Conservation (phyloP, 2,888 invertebrate species). For the Agelastica alni region DNA sequence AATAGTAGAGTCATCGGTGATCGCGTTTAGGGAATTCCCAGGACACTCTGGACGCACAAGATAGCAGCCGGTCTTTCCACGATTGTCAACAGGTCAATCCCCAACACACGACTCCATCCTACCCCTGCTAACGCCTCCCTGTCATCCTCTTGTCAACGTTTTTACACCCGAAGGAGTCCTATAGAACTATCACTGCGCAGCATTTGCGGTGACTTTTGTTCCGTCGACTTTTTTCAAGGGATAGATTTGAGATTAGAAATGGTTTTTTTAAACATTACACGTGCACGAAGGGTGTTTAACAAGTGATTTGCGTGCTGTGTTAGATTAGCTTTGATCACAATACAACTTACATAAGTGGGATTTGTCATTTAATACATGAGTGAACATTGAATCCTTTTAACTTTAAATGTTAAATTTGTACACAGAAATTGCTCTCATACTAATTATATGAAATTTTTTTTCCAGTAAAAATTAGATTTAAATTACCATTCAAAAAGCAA, state of each 20-base stretch:
- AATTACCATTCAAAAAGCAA: too few relatives aligned
- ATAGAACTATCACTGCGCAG: constrained; percentile 14
- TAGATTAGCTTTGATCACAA: too few relatives aligned
- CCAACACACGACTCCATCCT: constrained; percentile 29
- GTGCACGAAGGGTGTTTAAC: constrained; percentile 16
- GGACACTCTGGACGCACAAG: constrained; percentile 41
- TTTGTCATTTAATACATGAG: too few relatives aligned
- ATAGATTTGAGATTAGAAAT: constrained; percentile 16
- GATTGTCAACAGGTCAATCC: constrained; percentile 42
- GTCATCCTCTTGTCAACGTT: constrained; percentile 35
- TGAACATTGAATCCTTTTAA: too few relatives aligned
- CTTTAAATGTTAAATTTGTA: too few relatives aligned
- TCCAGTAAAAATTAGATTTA: too few relatives aligned
- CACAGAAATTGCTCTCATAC: too few relatives aligned
- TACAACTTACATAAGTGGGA: too few relatives aligned
- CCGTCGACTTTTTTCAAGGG: constrained; percentile 22
- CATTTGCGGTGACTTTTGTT: constrained; percentile 33
- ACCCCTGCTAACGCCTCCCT: constrained; percentile 25
- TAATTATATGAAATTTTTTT: too few relatives aligned
- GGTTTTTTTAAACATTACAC: constrained; percentile 21
- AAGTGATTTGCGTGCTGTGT: constrained; percentile 13
- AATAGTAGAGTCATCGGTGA: neutral
- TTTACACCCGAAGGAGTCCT: constrained; percentile 28
- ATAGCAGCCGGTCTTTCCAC: constrained; percentile 39
- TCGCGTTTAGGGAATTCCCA: constrained; percentile 31